Conservation (phyloP, 2,888 invertebrate genomes). For the Neria commutata region DNA sequence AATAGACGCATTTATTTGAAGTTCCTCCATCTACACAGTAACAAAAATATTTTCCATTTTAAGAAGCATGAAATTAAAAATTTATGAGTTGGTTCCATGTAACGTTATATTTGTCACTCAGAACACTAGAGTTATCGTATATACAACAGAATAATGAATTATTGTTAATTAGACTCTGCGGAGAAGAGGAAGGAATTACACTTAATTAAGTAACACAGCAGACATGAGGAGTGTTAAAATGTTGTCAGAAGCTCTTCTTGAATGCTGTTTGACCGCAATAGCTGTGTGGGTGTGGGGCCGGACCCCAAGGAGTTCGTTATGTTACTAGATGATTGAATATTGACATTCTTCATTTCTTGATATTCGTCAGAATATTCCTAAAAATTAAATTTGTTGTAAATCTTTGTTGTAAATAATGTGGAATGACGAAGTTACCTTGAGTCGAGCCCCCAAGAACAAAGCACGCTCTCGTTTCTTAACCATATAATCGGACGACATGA, state of each 20-base stretch:
- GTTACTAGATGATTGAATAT: constrained; percentile 68
- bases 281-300: constrained; percentile 64
- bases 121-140: too few relatives aligned
- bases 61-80: too few relatives aligned
- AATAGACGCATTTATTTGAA: too few relatives aligned
- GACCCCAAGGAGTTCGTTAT: constrained; percentile 68
- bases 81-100: too few relatives aligned
- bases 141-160: too few relatives aligned
- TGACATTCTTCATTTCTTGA: constrained; percentile 71
- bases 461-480: constrained; percentile 89
- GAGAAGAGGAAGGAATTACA: too few relatives aligned
- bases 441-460: constrained; percentile 80
- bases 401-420: neutral
- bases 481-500: constrained; percentile 90
- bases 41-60: too few relatives aligned
- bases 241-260: constrained; percentile 78
- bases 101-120: too few relatives aligned
- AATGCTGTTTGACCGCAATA: constrained; percentile 81
- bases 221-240: constrained; percentile 46
- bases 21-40: too few relatives aligned
- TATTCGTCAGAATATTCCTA: constrained; percentile 83
- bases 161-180: too few relatives aligned
- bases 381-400: constrained; percentile 19
- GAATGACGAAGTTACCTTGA: constrained; percentile 67
- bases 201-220: too few relatives aligned